phyloP scores from a whole-genome alignment of 2,113 vertebrate species.

The Tyrannus savana region DNA sequence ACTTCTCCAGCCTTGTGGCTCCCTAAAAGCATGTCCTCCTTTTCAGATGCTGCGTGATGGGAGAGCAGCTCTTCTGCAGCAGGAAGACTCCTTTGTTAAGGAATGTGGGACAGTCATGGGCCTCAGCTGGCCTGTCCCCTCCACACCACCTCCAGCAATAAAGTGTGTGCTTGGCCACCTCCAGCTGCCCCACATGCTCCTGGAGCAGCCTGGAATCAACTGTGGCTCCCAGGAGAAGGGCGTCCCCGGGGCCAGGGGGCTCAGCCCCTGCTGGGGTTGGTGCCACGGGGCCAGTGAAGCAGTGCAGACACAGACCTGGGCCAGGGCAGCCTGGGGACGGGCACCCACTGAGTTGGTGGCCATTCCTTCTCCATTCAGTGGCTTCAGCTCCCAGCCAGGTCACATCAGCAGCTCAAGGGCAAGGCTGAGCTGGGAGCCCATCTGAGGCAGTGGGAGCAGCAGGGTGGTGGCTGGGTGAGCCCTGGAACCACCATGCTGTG shows the following conservation, averaged over 20 bases:
- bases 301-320: accelerated
- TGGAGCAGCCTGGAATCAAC: not conserved
- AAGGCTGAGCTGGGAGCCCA: not conserved
- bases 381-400: not conserved
- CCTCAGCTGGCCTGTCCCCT: not conserved
- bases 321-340: not conserved
- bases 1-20: accelerated
- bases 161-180: accelerated
- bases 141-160: not conserved
- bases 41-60: not conserved
- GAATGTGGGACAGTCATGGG: accelerated
- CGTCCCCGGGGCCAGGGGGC: not conserved
- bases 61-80: not conserved
- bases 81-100: not conserved
- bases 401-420: accelerated
- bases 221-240: not conserved
- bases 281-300: accelerated
- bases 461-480: not conserved
- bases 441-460: not conserved
- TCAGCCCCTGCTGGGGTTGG: accelerated
- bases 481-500: not conserved
- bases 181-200: not conserved
- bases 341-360: not conserved
- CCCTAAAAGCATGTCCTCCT: not conserved
- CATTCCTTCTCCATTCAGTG: not conserved